Percentiles rank a stretch among this genome's conserved stretches.
Conservation (phyloP, 2,797 vertebrate species). For the Peromyscus eremicus region DNA sequence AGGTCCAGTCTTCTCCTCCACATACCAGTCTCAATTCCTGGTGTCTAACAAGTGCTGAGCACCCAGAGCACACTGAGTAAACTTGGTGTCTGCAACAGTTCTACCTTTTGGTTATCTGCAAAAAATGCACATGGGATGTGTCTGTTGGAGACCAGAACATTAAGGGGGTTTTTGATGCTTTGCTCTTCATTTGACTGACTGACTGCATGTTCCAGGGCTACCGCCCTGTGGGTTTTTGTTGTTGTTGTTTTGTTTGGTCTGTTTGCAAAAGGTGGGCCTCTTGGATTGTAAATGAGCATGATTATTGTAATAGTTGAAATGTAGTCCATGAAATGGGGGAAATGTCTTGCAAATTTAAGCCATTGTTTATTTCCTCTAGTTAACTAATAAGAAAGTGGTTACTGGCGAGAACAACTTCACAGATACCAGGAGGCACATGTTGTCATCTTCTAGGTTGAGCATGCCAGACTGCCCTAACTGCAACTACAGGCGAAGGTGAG, state of each 20-base stretch:
- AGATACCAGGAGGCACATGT: constrained; percentile 97
- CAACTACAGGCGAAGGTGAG: constrained; percentile 97
- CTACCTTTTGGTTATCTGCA: background rate
- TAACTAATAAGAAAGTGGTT: constrained; percentile 94
- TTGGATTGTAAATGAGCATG: background rate
- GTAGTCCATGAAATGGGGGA: rapidly evolving
- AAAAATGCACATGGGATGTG: rapidly evolving
- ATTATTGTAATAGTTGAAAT: background rate
- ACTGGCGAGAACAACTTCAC: constrained; percentile 96
- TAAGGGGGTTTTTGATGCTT: background rate
- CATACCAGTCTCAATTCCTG: background rate
- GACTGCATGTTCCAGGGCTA: background rate
- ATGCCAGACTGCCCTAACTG: constrained; percentile 99
- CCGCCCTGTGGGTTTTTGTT: background rate
- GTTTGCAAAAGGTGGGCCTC: too few relatives aligned
- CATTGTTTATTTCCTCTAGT: constrained; percentile 86
- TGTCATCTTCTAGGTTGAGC: constrained; percentile 96
- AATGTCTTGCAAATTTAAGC: constrained; percentile 71
- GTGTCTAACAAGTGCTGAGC: background rate
- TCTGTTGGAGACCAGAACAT: background rate
- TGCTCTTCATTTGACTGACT: background rate
- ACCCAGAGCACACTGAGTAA: background rate
- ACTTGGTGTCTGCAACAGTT: background rate
- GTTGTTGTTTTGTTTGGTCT: background rate
- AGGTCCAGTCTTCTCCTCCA: too few relatives aligned